A percentile compares a stretch with the other conserved stretches of the same genome.
These are phyloP conservation scores for Drosophila micromelanica DNA, from an alignment of 1,140 invertebrate genomes.

Conservation along the genomic window DNA sequence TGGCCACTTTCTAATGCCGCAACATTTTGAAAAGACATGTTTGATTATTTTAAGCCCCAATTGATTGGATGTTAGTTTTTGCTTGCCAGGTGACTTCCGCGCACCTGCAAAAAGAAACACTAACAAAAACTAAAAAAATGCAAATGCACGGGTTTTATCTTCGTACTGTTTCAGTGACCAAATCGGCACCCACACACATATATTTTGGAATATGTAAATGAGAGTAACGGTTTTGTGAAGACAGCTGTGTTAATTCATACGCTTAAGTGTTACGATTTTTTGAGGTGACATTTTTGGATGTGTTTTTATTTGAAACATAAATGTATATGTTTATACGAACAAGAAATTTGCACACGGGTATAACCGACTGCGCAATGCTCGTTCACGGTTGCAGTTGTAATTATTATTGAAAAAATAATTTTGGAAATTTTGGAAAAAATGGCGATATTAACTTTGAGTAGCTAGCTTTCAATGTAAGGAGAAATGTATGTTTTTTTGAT, in stretches of 20 bases:
- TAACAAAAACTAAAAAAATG: not conserved
- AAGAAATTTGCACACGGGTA: too few species aligned
- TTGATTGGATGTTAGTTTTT: not conserved
- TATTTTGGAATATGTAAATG: constrained; percentile 2
- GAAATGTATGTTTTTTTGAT: too few species aligned
- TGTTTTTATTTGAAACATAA: not conserved
- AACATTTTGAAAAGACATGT: too few species aligned
- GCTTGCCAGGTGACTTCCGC: constrained; percentile 6
- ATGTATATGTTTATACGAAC: too few species aligned
- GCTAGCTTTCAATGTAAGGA: too few species aligned
- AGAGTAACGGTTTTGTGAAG: constrained; percentile 1
- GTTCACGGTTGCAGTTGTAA: too few species aligned
- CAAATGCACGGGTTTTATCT: not conserved
- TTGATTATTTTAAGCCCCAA: not conserved
- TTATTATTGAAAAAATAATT: too few species aligned
- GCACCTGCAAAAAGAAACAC: constrained; percentile 11
- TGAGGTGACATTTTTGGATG: not conserved
- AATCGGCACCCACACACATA: constrained; percentile 3
- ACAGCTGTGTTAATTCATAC: not conserved
- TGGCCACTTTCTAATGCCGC: too few species aligned
- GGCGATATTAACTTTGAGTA: too few species aligned
- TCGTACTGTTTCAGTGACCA: not conserved
- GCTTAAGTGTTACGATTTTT: not conserved
- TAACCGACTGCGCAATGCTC: too few species aligned
- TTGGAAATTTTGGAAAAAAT: too few species aligned